Percentiles rank a stretch among this genome's conserved stretches.
Evolutionary conservation across 2,888 invertebrate species (phyloP).

Genomic region (Allacma fusca): DNA sequence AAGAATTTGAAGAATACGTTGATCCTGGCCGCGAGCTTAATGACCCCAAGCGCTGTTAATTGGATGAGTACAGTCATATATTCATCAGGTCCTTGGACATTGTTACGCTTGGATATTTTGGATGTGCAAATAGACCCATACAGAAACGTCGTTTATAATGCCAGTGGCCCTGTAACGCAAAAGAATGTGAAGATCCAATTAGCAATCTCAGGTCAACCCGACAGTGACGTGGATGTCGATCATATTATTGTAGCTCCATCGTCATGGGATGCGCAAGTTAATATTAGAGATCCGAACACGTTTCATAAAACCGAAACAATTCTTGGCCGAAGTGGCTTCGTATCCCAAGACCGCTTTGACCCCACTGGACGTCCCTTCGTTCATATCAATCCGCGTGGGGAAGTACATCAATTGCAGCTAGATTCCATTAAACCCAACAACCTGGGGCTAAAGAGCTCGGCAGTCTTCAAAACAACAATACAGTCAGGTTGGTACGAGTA

Average conservation of each 20-base stretch:
- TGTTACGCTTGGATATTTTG: not conserved
- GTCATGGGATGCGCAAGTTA: not conserved
- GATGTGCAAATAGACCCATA: no score
- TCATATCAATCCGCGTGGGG: not conserved
- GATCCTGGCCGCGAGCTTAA: no score
- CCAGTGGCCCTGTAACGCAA: no score
- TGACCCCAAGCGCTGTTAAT: no score
- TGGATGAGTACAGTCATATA: no score
- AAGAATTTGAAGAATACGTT: not conserved
- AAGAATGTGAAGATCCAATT: no score
- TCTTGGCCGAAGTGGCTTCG: not conserved
- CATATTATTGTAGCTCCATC: not conserved
- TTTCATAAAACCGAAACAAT: not conserved
- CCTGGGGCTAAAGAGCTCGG: not conserved
- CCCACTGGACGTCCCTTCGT: not conserved
- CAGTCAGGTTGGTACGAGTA: not conserved
- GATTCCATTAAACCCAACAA: not conserved
- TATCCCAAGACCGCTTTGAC: not conserved
- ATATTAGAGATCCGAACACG: not conserved
- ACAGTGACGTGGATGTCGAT: no score
- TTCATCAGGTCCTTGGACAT: no score
- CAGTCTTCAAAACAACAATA: not conserved
- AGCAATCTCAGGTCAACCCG: no score
- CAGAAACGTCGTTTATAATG: no score
- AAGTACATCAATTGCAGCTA: not conserved